A percentile compares a stretch with the other conserved stretches of the same genome.
These are phyloP conservation scores for Mnemiopsis leidyi DNA, from an alignment of 37 sponge, comb jelly and placozoan genomes.

Conservation along the genomic window DNA sequence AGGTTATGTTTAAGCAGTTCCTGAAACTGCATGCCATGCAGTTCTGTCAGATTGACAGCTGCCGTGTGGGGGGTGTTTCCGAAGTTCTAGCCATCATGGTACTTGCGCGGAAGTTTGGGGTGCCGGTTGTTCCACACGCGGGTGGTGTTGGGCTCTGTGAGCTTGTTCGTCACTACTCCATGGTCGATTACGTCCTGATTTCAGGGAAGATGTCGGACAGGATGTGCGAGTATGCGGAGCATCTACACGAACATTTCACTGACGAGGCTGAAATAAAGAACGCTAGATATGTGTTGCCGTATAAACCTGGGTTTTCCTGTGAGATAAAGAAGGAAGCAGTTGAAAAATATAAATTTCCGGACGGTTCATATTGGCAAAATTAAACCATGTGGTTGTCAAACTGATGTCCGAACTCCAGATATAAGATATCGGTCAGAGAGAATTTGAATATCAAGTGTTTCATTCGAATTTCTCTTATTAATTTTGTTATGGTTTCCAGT, in stretches of 20 bases:
- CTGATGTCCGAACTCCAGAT: no score
- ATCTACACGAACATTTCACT: slow-evolving; percentile 84
- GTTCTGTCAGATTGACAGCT: slow-evolving; percentile 89
- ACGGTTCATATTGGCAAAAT: slow-evolving; percentile 74
- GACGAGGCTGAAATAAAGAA: slow-evolving; percentile 67
- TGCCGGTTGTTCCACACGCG: slow-evolving; percentile 91
- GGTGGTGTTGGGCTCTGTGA: slow-evolving; percentile 94
- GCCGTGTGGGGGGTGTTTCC: slow-evolving; percentile 81
- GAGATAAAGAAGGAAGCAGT: slow-evolving; percentile 76
- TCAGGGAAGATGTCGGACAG: slow-evolving; percentile 71
- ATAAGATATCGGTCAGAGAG: no score
- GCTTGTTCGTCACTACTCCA: slow-evolving; percentile 76
- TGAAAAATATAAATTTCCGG: slow-evolving; percentile 68
- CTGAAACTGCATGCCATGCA: slow-evolving; percentile 79
- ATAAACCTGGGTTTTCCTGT: slow-evolving; percentile 74
- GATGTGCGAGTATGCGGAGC: slow-evolving; percentile 82
- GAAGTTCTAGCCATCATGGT: slow-evolving; percentile 79
- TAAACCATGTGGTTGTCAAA: no score
- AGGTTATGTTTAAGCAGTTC: slow-evolving; percentile 94
- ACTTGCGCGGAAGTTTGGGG: slow-evolving; percentile 78
- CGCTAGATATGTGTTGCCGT: slow-evolving; percentile 68
- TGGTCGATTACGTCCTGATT: slow-evolving; percentile 81
- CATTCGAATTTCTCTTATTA: no score
- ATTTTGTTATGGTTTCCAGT: no score
- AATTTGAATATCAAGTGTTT: no score